Percentiles rank a stretch among this genome's conserved stretches.
phyloP scores from a whole-genome alignment of 2,888 invertebrate genomes.

The Nysson spinosus region DNA sequence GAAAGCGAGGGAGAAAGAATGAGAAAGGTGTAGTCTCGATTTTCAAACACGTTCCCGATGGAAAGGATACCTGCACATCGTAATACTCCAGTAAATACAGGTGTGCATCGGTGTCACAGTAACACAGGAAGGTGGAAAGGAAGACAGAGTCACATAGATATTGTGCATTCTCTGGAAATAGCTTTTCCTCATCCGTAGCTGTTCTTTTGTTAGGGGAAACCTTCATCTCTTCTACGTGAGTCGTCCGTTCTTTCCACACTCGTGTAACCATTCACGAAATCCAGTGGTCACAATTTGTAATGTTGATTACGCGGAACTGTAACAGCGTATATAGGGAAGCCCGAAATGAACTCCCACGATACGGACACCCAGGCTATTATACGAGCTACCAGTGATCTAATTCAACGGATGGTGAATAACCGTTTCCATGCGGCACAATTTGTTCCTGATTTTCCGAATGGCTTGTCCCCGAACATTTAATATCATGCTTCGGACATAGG shows the following conservation, averaged over 20 bases:
- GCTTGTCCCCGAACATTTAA: constrained; percentile 25
- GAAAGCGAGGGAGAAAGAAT: no score
- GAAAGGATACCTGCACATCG: constrained; percentile 24
- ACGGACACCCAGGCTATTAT: background rate
- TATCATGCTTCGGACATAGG: constrained; percentile 24
- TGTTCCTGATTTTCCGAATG: constrained; percentile 42
- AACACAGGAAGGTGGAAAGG: no score
- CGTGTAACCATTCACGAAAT: constrained; percentile 1
- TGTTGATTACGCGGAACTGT: no score
- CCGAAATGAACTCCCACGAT: background rate
- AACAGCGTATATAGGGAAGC: no score
- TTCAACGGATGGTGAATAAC: constrained; percentile 17
- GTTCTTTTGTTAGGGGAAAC: constrained; percentile 31
- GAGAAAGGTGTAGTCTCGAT: constrained; percentile 31
- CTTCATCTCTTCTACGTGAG: background rate
- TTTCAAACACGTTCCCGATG: constrained; percentile 31
- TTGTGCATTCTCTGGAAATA: constrained; percentile 1
- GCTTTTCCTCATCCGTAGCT: constrained; percentile 24
- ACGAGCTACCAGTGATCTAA: constrained; percentile 1
- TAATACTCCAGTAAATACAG: constrained; percentile 37
- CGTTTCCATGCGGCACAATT: constrained; percentile 17
- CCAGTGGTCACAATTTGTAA: no score
- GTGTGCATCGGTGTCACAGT: constrained; percentile 10
- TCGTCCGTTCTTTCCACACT: background rate
- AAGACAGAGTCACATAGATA: background rate